Evolutionary conservation across 2,797 vertebrate species (phyloP).

Genomic region (Crax fasciolata): DNA sequence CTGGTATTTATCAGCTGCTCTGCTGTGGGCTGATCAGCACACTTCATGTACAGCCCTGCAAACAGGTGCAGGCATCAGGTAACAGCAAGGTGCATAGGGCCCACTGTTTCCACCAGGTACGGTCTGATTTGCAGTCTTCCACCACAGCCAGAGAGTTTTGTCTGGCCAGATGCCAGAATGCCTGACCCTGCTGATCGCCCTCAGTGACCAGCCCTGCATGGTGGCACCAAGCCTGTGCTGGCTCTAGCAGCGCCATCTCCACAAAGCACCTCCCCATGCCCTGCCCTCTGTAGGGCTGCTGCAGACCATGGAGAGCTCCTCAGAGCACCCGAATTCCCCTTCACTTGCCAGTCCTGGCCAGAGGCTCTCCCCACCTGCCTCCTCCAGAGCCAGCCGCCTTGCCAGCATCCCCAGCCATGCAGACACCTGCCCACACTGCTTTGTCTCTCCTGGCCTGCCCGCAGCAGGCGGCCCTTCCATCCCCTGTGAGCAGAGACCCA

Average conservation of each 20-base stretch:
- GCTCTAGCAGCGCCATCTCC: background rate
- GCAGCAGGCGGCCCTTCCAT: background rate
- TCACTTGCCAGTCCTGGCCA: background rate
- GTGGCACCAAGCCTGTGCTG: background rate
- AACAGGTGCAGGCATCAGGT: conserved; percentile 15
- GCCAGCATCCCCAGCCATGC: background rate
- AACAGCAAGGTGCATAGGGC: background rate
- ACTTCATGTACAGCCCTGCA: background rate
- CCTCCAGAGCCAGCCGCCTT: background rate
- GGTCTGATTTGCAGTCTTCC: background rate
- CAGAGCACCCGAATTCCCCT: background rate
- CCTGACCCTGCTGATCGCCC: background rate
- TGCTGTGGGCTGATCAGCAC: conserved; percentile 17
- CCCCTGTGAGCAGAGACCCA: background rate
- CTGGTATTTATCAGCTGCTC: background rate
- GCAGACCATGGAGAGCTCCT: background rate
- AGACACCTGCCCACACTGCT: background rate
- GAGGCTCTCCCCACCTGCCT: background rate
- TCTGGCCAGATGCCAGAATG: fast-evolving
- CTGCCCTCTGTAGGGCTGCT: background rate
- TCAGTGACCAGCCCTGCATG: background rate
- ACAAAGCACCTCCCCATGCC: background rate
- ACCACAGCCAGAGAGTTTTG: background rate
- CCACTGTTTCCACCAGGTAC: background rate
- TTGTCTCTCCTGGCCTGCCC: background rate